Evolutionary conservation across 2,113 vertebrate species (phyloP).

Genomic region (Microtus pennsylvanicus): DNA sequence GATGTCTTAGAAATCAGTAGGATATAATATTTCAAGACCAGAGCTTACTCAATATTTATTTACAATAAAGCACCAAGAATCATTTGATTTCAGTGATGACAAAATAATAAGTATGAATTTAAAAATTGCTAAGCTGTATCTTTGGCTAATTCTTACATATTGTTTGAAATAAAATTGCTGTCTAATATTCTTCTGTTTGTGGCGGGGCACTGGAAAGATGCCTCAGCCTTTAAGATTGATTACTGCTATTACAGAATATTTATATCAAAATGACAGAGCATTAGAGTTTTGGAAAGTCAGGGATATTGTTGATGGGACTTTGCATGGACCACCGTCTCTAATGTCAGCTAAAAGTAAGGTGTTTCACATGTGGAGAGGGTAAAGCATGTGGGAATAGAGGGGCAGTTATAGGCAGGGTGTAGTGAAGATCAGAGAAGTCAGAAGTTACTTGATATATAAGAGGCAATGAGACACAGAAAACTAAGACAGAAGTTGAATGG

Average conservation of each 20-base stretch:
- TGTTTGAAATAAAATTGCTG: slow-evolving; percentile 40
- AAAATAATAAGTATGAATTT: background rate
- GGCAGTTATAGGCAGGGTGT: background rate
- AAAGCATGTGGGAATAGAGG: background rate
- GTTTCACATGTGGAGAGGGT: background rate
- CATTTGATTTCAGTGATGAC: background rate
- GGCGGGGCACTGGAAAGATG: background rate
- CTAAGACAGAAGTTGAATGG: background rate
- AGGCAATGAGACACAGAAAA: background rate
- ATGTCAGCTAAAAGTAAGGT: background rate
- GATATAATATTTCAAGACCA: background rate
- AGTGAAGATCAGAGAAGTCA: background rate
- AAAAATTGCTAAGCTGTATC: background rate
- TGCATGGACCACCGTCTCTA: background rate
- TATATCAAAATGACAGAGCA: background rate
- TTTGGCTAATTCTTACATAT: slow-evolving; percentile 2
- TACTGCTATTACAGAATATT: background rate
- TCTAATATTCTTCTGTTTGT: background rate
- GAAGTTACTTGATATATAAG: background rate
- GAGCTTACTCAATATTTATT: background rate
- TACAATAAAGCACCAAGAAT: background rate
- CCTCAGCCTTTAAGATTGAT: background rate
- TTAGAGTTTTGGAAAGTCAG: background rate
- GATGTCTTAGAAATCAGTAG: background rate
- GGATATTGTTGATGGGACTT: background rate